A percentile compares a stretch with the other conserved stretches of the same genome.
Conservation (phyloP, 2,888 invertebrate species). For the Acleris literana region DNA sequence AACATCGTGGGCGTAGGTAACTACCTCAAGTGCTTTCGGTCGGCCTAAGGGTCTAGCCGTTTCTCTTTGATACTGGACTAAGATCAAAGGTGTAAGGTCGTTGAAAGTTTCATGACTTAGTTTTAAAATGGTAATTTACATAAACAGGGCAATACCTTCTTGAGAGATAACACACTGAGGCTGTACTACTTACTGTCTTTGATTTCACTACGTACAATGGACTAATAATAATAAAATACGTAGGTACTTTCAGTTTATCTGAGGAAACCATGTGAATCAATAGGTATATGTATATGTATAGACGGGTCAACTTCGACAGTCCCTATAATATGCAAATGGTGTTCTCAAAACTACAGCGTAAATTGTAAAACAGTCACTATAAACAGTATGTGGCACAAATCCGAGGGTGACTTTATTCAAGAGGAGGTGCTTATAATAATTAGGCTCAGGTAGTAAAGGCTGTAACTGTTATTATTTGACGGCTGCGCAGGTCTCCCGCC, state of each 20-base stretch:
- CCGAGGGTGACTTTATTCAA: constrained; percentile 8
- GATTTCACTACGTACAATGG: too few relatives aligned
- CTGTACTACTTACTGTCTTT: background rate
- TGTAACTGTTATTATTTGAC: constrained; percentile 34
- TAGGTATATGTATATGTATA: too few relatives aligned
- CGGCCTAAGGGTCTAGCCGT: constrained; percentile 6
- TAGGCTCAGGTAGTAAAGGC: constrained; percentile 29
- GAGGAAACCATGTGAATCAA: too few relatives aligned
- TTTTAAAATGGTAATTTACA: background rate
- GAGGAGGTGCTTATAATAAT: constrained; percentile 33
- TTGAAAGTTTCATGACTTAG: background rate
- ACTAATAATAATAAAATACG: too few relatives aligned
- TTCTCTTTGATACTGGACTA: background rate
- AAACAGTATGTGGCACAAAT: background rate
- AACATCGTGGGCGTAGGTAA: background rate
- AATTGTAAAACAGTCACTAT: background rate
- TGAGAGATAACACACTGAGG: background rate
- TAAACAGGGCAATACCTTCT: background rate
- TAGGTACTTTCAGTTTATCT: too few relatives aligned
- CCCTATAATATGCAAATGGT: too few relatives aligned
- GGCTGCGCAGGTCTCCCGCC: constrained; percentile 26
- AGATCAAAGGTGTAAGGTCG: constrained; percentile 4
- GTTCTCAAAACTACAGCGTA: too few relatives aligned
- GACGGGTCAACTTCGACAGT: too few relatives aligned
- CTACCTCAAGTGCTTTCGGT: constrained; percentile 7